Percentiles rank a stretch among this genome's conserved stretches.
Evolutionary conservation across 2,888 invertebrate genomes (phyloP).

Genomic region (Melinaea marsaeus): DNA sequence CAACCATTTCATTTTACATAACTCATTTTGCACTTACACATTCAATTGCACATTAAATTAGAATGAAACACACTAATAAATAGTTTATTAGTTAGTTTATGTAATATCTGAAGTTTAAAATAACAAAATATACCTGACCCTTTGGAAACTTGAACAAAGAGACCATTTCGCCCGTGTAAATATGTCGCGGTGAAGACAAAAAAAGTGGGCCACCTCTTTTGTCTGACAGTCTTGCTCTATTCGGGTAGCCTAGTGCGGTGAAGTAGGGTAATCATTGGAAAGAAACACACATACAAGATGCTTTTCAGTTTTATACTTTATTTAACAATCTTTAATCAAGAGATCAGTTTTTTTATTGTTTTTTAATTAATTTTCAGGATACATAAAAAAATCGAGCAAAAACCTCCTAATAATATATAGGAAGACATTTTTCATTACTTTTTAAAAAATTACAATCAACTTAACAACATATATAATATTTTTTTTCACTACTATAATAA

Average conservation of each 20-base stretch:
- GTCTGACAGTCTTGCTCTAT: conserved; percentile 10
- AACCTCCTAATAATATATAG: too few species aligned
- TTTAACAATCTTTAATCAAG: not conserved
- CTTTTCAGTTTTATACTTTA: not conserved
- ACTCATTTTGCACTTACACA: too few species aligned
- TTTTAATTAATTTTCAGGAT: too few species aligned
- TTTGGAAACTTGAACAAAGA: conserved; percentile 1
- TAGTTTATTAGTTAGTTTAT: not conserved
- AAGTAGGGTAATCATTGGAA: conserved; percentile 3
- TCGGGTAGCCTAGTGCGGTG: not conserved
- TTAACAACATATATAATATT: too few species aligned
- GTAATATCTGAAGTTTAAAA: not conserved
- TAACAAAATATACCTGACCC: conserved; percentile 2
- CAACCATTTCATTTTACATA: too few species aligned
- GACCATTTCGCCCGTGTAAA: conserved; percentile 17
- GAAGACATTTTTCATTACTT: too few species aligned
- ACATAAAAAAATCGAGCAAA: too few species aligned
- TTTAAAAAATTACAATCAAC: too few species aligned
- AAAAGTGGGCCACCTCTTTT: conserved; percentile 19
- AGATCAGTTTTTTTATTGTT: too few species aligned
- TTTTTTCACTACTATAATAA: too few species aligned
- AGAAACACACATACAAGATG: not conserved
- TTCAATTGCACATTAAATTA: too few species aligned
- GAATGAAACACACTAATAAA: too few species aligned
- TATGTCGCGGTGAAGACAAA: conserved; percentile 14